Evolutionary conservation across 1,140 invertebrate species (phyloP), one percentile per base, ranked within the genome.

Genomic region (Heliconius melpomene): DNA sequence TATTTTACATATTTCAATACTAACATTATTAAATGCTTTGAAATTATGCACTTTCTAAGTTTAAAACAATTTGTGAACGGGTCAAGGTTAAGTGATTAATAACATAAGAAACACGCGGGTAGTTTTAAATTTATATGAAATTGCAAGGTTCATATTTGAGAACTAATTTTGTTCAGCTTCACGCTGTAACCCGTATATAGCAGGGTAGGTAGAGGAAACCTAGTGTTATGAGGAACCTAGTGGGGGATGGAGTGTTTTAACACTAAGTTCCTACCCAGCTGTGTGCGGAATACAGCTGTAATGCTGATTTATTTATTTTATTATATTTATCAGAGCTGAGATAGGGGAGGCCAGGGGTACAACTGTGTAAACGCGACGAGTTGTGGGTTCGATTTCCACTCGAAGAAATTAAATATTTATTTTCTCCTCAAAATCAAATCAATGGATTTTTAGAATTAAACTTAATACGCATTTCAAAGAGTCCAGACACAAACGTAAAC

Each of bases 1-100:
- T 81, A 77, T 54, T 75, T 77, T 72, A 75, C 79, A 78, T 81
- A 77, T 74, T 81, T 75, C 75, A 77, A 78, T 81, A 70, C 57
- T 46, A 46, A 60, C 29, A 26, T 54, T 46, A 77, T 50, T 75
- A 40, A 72, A 71, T 50, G 29, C 36, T 32, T 75, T 38, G 7
- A 66, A 66, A 66, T 16, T 26, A 16, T 66, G 60, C 60, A 66
- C 23, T 57, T 57, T 57, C n/a, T 66, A 66, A 66, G 7, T 66
- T 66, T 66, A 26, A 16, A 29, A 66, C 11, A 29, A 29, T 29
- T 29, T 66, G 9, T 66, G 26, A 66, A 13, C 23, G 23, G 23
- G 29, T 66, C 60, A 66, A 66, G 60, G 60, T 5, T 23, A 66
- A 26, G 13, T 66, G 23, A 66, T 29, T 29, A 66, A 66, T 29